Conservation (phyloP, 2,888 invertebrate species). For the Stenurella melanura region DNA sequence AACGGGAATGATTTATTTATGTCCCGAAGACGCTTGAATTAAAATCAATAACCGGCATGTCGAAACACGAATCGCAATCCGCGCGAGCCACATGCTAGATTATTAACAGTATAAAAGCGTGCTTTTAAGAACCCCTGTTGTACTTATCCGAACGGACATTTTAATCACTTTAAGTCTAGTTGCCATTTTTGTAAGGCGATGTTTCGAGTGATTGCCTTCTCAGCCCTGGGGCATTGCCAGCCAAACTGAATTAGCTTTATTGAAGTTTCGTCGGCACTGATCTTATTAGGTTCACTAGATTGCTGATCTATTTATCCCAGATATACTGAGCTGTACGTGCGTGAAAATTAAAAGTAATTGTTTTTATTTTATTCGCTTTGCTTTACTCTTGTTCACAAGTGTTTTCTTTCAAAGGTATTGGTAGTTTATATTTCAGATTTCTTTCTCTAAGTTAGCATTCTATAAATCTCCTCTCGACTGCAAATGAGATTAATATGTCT, state of each 20-base stretch:
- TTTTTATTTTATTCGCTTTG: conserved; percentile 12
- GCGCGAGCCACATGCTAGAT: neutral
- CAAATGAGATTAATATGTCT: no score
- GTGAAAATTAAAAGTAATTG: conserved; percentile 29
- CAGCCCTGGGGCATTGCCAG: conserved; percentile 67
- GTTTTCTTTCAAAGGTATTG: neutral
- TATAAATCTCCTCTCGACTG: no score
- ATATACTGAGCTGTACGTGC: conserved; percentile 57
- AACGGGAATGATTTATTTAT: neutral
- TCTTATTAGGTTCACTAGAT: conserved; percentile 70
- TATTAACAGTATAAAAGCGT: conserved; percentile 2
- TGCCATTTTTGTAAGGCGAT: conserved; percentile 41
- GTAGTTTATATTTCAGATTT: neutral
- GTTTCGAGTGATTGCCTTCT: conserved; percentile 61
- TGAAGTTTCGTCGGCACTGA: conserved; percentile 70
- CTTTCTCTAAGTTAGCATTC: neutral
- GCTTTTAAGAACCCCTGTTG: neutral
- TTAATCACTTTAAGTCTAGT: conserved; percentile 50
- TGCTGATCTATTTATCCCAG: conserved; percentile 70
- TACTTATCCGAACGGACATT: conserved; percentile 29
- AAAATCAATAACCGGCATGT: neutral
- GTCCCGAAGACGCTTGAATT: neutral
- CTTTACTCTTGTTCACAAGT: neutral
- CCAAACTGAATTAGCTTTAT: conserved; percentile 70
- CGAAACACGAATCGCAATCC: neutral